Evolutionary conservation across 2,113 vertebrate species (phyloP).

Genomic region (human): GRCh38 chr15:100461501-100462000

Average conservation of each 20-base stretch:
- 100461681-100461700: neutral
- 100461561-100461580: neutral
- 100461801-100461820: neutral
- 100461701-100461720: neutral
- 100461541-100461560: neutral
- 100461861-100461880: accelerated
- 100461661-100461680: neutral
- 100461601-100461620: accelerated
- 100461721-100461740: neutral
- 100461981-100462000: neutral
- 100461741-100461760: neutral
- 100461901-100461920: neutral
- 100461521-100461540: neutral
- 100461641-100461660: neutral
- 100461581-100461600: neutral
- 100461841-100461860: neutral
- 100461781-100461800: neutral
- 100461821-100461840: neutral
- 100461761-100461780: neutral
- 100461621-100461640: neutral
- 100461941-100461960: neutral
- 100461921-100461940: neutral
- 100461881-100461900: no score
- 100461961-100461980: neutral
- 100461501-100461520: neutral